phyloP scores from a whole-genome alignment of 2,797 vertebrate genomes.

The Emys orbicularis region DNA sequence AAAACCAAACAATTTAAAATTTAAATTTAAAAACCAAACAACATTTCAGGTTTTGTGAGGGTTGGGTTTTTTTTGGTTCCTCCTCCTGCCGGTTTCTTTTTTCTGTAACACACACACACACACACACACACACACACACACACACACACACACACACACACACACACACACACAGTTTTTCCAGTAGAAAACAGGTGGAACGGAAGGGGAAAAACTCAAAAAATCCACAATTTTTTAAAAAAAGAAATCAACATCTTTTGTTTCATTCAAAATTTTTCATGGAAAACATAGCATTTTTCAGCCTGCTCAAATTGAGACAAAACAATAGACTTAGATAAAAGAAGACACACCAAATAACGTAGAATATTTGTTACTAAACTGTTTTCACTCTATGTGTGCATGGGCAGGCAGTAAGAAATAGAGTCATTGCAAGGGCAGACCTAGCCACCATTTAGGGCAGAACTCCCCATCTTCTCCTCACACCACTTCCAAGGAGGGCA shows the following conservation, averaged over 20 bases:
- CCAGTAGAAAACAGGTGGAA: not conserved
- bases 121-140: too few relatives aligned
- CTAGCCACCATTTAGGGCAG: not conserved
- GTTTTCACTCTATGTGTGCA: not conserved
- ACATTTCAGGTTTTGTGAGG: not conserved
- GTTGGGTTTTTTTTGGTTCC: fast-evolving
- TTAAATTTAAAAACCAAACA: not conserved
- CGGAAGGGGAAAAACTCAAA: not conserved
- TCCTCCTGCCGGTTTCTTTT: not conserved
- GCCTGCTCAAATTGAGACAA: not conserved
- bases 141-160: too few relatives aligned
- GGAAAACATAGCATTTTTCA: not conserved
- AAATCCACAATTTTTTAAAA: not conserved
- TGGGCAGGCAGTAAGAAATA: not conserved
- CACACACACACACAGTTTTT: not conserved
- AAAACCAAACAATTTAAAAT: too few relatives aligned
- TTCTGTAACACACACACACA: not conserved
- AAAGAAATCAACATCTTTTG: not conserved
- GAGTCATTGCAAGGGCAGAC: not conserved
- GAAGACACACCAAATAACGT: not conserved
- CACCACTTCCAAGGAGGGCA: not conserved
- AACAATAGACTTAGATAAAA: not conserved
- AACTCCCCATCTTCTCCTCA: not conserved
- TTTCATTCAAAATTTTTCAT: not conserved
- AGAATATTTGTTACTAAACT: not conserved